These are phyloP conservation scores for Macrobrachium rosenbergii DNA, from an alignment of 1,140 invertebrate genomes.

Conservation along the genomic window DNA sequence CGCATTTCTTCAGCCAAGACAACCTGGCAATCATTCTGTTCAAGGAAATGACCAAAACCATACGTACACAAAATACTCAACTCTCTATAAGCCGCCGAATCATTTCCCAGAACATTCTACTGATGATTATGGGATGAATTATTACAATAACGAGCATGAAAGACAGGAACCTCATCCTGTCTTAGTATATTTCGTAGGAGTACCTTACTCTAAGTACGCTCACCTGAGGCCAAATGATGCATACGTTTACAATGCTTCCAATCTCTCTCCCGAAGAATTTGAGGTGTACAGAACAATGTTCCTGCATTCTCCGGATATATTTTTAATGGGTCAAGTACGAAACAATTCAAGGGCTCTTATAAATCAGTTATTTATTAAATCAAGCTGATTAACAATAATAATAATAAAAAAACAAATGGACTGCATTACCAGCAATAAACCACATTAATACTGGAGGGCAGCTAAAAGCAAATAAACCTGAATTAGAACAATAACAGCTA, in stretches of 20 bases:
- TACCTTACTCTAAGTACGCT: constrained; percentile 42
- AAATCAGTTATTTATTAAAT: too few relatives aligned
- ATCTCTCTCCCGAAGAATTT: not conserved
- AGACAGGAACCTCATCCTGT: not conserved
- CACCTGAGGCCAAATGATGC: not conserved
- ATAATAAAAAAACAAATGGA: too few relatives aligned
- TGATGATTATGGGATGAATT: constrained; percentile 40
- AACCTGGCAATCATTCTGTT: not conserved
- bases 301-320: not conserved
- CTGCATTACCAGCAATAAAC: too few relatives aligned
- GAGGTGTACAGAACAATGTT: not conserved
- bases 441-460: too few relatives aligned
- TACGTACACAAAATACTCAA: not conserved
- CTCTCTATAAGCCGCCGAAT: not conserved
- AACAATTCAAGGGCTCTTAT: too few relatives aligned
- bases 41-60: not conserved
- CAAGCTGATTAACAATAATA: too few relatives aligned
- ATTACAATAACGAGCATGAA: not conserved
- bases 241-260: not conserved
- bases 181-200: constrained; percentile 32
- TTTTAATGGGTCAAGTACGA: not conserved
- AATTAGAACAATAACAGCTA: too few relatives aligned
- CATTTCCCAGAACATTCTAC: constrained; percentile 19
- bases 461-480: too few relatives aligned
- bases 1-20: not conserved